Conservation (phyloP, 92 coral and sea anemone genomes). For the Bergia sp. region DNA sequence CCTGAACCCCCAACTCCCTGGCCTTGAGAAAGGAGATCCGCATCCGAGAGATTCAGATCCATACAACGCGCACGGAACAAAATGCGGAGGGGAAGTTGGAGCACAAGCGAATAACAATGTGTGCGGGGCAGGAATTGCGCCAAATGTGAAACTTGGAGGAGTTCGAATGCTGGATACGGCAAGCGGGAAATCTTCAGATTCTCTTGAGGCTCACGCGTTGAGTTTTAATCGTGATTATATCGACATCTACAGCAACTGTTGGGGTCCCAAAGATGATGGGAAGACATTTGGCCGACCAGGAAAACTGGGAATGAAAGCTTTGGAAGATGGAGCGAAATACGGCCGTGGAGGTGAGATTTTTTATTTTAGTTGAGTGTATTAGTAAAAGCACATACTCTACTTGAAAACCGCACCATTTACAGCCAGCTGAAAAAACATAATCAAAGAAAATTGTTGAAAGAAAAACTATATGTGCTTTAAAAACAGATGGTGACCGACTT, state of each 20-base stretch:
- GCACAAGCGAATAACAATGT: conserved; percentile 85
- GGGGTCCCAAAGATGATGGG: conserved; percentile 99
- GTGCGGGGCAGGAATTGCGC: conserved; percentile 97
- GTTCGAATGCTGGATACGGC: conserved; percentile 86
- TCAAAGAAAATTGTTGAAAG: neutral
- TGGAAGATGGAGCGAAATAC: conserved; percentile 77
- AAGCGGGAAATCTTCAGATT: conserved; percentile 84
- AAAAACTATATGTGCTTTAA: neutral
- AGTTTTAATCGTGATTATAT: conserved; percentile 85
- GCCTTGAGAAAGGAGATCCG: conserved; percentile 61
- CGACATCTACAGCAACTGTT: conserved; percentile 95
- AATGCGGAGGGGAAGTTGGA: conserved; percentile 94
- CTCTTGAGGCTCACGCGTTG: conserved; percentile 83
- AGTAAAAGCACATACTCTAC: neutral
- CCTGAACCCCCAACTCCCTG: conserved; percentile 59
- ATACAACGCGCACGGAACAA: conserved; percentile 94
- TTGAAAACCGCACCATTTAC: neutral
- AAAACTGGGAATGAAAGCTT: conserved; percentile 73
- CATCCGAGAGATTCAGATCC: conserved; percentile 87
- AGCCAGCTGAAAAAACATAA: conserved; percentile 12
- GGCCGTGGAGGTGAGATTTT: conserved; percentile 83
- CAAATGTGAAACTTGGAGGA: conserved; percentile 84
- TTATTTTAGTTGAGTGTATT: neutral
- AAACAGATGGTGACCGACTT: conserved; percentile 5
- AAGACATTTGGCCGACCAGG: conserved; percentile 98